Evolutionary conservation across 2,888 invertebrate genomes (phyloP).

Genomic region (Empis stercorea): DNA sequence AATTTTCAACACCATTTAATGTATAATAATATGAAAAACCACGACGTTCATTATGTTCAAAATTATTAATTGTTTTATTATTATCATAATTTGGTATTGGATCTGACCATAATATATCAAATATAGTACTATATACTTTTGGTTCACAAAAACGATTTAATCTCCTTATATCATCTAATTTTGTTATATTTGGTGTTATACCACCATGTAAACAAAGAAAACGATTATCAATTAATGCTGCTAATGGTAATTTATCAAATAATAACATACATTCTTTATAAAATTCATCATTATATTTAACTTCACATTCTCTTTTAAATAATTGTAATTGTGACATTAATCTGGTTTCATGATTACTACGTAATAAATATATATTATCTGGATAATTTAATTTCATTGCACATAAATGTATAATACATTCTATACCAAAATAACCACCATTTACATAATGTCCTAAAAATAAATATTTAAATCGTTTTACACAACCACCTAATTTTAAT

Average conservation of each 20-base stretch:
- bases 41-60: not conserved
- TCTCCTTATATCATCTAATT: conserved; percentile 87
- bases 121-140: conserved; percentile 94
- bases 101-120: conserved; percentile 96
- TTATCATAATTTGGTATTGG: conserved; percentile 71
- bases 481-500: conserved; percentile 94
- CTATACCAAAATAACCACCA: conserved; percentile 65
- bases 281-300: conserved; percentile 95
- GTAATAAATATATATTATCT: conserved; percentile 87
- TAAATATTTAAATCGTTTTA: conserved; percentile 93
- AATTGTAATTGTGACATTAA: conserved; percentile 99
- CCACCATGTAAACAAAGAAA: conserved; percentile 98
- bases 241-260: conserved; percentile 93
- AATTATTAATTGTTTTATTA: not conserved
- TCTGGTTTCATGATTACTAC: conserved; percentile 98
- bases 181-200: conserved; percentile 93
- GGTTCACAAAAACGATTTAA: conserved; percentile 98
- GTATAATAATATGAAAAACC: not conserved
- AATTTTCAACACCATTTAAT: not conserved
- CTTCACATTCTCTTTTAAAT: conserved; percentile 98
- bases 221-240: conserved; percentile 97
- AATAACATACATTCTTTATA: conserved; percentile 98
- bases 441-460: conserved; percentile 97
- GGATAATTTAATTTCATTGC: conserved; percentile 93
- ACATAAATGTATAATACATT: conserved; percentile 96